Percentiles rank a stretch among this genome's conserved stretches.
phyloP scores from a whole-genome alignment of 2,113 vertebrate genomes.

The Hippocampus guttulatus region DNA sequence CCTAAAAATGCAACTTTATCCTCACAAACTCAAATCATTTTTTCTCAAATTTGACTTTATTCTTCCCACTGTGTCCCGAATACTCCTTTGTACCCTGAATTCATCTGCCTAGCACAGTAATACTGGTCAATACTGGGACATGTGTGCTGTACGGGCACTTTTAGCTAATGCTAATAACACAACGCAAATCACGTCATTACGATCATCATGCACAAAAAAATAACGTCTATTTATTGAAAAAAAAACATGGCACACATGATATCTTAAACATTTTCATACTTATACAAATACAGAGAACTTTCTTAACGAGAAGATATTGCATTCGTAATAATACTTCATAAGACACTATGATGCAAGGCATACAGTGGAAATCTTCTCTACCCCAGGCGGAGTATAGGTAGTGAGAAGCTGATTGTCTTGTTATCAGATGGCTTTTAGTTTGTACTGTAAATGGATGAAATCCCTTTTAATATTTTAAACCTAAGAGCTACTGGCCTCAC shows the following conservation, averaged over 20 bases:
- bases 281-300: conserved; percentile 70
- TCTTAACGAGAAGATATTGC: conserved; percentile 74
- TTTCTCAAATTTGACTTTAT: neutral
- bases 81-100: neutral
- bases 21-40: neutral
- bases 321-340: conserved; percentile 75
- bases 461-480: conserved; percentile 32
- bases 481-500: conserved; percentile 32
- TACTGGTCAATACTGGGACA: conserved; percentile 78
- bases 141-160: conserved; percentile 72
- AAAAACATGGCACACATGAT: conserved; percentile 75
- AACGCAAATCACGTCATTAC: conserved; percentile 43
- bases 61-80: neutral
- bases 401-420: conserved; percentile 79
- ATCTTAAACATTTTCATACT: conserved; percentile 62
- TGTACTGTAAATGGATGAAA: conserved; percentile 9
- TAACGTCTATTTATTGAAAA: conserved; percentile 48
- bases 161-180: conserved; percentile 57
- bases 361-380: conserved; percentile 43
- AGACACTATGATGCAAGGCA: conserved; percentile 63
- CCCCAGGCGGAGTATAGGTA: conserved; percentile 38
- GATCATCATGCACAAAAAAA: conserved; percentile 82
- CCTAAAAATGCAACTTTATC: neutral
- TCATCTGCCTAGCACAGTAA: conserved; percentile 74
- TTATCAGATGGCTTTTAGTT: conserved; percentile 55